Evolutionary conservation across 1,140 invertebrate genomes (phyloP).

Genomic region (Dinoponera quadriceps): DNA sequence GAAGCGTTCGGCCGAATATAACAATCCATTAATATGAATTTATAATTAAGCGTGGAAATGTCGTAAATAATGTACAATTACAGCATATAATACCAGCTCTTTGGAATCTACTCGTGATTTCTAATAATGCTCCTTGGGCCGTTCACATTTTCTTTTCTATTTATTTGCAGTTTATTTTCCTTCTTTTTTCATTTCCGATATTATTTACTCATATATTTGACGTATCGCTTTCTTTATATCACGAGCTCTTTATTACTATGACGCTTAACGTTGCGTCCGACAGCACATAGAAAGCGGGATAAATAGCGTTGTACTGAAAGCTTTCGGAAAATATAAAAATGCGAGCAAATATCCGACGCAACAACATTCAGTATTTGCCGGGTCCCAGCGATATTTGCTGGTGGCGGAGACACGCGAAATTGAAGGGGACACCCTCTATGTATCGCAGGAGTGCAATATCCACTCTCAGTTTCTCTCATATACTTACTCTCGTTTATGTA

Average conservation of each 20-base stretch:
- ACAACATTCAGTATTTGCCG: conserved; percentile 68
- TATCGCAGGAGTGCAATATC: conserved; percentile 71
- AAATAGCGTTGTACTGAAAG: neutral
- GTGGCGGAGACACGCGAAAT: conserved; percentile 67
- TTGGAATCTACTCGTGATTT: no score
- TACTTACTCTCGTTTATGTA: conserved; percentile 64
- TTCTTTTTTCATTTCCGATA: no score
- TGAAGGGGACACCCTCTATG: conserved; percentile 72
- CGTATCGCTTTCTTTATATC: neutral
- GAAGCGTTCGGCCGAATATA: no score
- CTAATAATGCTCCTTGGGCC: conserved; percentile 2
- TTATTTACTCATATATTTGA: no score
- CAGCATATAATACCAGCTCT: no score
- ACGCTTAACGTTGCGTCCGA: neutral
- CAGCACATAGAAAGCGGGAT: neutral
- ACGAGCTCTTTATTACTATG: conserved; percentile 26
- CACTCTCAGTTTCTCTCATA: conserved; percentile 50
- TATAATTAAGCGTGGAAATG: no score
- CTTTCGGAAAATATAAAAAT: conserved; percentile 49
- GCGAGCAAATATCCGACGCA: conserved; percentile 61
- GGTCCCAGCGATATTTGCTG: conserved; percentile 68
- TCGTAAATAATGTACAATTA: no score
- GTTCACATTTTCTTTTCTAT: neutral
- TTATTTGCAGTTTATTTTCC: neutral
- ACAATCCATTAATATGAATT: no score